Base-by-base conservation (phyloP, 30 jellyfish, hydroid and myxozoan genomes). In the Sanderia malayensis region DNA sequence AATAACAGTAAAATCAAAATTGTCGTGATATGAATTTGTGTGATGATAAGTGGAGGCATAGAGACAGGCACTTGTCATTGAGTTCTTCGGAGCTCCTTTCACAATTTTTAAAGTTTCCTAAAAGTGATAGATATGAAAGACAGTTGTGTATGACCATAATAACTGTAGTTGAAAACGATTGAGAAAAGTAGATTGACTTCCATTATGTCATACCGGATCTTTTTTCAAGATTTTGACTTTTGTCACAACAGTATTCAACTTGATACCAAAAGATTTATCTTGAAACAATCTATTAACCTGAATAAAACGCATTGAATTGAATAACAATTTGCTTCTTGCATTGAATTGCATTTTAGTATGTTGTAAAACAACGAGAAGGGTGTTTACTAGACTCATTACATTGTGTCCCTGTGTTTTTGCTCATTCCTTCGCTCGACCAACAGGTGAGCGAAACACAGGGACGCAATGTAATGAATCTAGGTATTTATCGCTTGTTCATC, bases 1-100 rank as follows among this genome's bases (percentile, higher is more conserved):
- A 49, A 74, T 70, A 55, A 87, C 83, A 33, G 92, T 91, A 67
- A 87, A 80, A 47, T 87, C 96, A 73, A 87, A 87, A 73, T 80
- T 86, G 28, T 80, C 59, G 22, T 45, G 52, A 66, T 86, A 70
- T 7, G 46, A 7, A 4, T 80, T 80, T 26, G 71, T 45, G 21
- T 64, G 63, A 17, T 44, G 6, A 21, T 87, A 64, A 0, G 86
- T 41, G 17, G 86, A 46, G 4, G 86, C 91, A 58, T 1, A 87
- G 18, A 57, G 30, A 61, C 94, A 80, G 21, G 96, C 96, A 44
- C 61, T 70, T 9, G 44, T 55, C 76, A 87, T 49, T 4, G 80
- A 67, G 23, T 68, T 66, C 20, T 73, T 29, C 18, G 94, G 92
- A 24, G 76, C 76, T 8, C 79, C 46, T 37, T 19, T 34, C n/a